These are phyloP conservation scores for Simalia tracyae DNA, from an alignment of 2,797 vertebrate genomes.

Conservation along the genomic window DNA sequence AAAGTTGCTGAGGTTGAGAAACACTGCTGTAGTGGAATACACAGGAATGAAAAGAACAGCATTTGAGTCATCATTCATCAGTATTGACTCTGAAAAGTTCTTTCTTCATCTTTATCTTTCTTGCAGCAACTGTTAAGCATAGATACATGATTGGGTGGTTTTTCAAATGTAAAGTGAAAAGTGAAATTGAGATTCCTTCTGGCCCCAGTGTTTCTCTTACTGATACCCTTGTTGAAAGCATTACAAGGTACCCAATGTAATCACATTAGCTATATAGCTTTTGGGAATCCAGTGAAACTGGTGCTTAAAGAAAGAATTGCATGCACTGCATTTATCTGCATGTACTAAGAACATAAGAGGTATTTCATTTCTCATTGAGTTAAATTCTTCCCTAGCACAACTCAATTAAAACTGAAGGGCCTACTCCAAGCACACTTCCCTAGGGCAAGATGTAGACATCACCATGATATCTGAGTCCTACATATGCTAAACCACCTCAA, in stretches of 20 bases:
- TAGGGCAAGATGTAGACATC: not conserved
- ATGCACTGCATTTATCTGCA: slow-evolving; percentile 16
- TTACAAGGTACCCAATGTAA: slow-evolving; percentile 31
- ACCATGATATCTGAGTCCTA: slow-evolving; percentile 16
- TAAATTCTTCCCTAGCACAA: slow-evolving; percentile 12
- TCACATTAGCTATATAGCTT: slow-evolving; percentile 17
- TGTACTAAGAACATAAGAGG: slow-evolving; percentile 27
- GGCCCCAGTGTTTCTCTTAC: slow-evolving; percentile 24
- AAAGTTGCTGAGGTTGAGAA: too few species aligned
- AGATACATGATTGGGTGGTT: too few species aligned
- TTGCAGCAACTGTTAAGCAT: not conserved
- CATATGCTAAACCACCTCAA: slow-evolving; percentile 4
- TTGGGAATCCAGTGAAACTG: slow-evolving; percentile 45
- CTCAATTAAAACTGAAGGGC: slow-evolving; percentile 2
- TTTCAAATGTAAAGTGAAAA: not conserved
- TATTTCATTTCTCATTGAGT: slow-evolving; percentile 10
- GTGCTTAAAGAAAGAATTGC: slow-evolving; percentile 15
- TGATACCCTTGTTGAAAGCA: slow-evolving; percentile 9
- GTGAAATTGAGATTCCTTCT: slow-evolving; percentile 18
- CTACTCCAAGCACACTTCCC: not conserved
- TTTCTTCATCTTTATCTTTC: not conserved
- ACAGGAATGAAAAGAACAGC: not conserved
- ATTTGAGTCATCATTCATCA: not conserved
- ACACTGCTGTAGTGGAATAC: not conserved
- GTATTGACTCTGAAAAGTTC: not conserved